phyloP scores from a whole-genome alignment of 2,888 invertebrate genomes.

The Tridacna gigas region DNA sequence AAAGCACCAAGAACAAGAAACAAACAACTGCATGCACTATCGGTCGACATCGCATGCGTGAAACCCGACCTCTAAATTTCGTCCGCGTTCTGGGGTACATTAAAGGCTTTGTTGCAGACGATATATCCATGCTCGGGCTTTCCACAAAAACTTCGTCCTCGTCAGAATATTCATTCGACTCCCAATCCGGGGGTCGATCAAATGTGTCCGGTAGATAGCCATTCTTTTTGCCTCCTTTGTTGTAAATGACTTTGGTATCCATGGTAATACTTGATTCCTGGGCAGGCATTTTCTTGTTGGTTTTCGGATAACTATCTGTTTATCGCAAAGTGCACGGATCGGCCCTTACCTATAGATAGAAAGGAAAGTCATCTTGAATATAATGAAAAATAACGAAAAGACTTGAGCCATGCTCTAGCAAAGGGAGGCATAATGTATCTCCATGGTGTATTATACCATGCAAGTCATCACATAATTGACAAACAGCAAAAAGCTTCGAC shows the following conservation, averaged over 20 bases:
- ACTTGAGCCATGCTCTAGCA: too few species aligned
- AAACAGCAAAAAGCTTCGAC: too few species aligned
- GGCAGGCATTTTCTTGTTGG: slow-evolving; percentile 21
- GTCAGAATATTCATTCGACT: slow-evolving; percentile 73
- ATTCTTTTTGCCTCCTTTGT: slow-evolving; percentile 60
- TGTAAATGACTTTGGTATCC: slow-evolving; percentile 58
- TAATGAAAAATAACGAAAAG: not conserved
- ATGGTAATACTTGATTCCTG: slow-evolving; percentile 34
- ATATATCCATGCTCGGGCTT: slow-evolving; percentile 69
- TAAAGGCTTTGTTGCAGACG: slow-evolving; percentile 75
- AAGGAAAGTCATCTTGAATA: not conserved
- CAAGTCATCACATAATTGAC: too few species aligned
- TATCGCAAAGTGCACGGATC: not conserved
- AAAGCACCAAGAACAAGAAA: slow-evolving; percentile 72
- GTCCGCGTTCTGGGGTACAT: slow-evolving; percentile 77
- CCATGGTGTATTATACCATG: too few species aligned
- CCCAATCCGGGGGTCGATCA: slow-evolving; percentile 65
- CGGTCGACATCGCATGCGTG: slow-evolving; percentile 71
- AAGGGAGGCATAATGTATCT: too few species aligned
- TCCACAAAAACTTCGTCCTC: slow-evolving; percentile 79
- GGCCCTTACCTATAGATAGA: not conserved
- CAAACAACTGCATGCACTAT: slow-evolving; percentile 74
- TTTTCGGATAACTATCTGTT: not conserved
- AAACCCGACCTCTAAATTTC: slow-evolving; percentile 71
- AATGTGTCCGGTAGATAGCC: slow-evolving; percentile 69